Evolutionary conservation across 2,113 vertebrate genomes (phyloP).

Genomic region (Fregetta grallaria): DNA sequence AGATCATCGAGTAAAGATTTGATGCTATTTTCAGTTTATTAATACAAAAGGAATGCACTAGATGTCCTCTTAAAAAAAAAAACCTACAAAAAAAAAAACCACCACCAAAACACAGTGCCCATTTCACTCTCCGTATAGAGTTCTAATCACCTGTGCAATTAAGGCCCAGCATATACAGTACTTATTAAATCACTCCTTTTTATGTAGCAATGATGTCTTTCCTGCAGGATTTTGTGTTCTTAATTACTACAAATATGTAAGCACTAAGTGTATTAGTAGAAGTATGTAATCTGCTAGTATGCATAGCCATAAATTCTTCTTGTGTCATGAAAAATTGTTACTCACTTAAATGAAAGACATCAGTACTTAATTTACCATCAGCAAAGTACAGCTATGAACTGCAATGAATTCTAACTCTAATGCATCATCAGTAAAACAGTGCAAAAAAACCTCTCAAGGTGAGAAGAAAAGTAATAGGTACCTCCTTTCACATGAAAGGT

Average conservation of each 20-base stretch:
- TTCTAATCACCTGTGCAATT: neutral
- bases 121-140: neutral
- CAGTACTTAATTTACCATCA: neutral
- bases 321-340: neutral
- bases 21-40: neutral
- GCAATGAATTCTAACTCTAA: neutral
- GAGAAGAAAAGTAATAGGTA: neutral
- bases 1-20: no score
- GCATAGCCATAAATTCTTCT: neutral
- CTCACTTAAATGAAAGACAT: neutral
- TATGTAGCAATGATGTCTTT: neutral
- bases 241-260: neutral
- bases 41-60: neutral
- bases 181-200: neutral
- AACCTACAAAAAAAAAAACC: no score
- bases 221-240: neutral
- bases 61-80: neutral
- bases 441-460: neutral
- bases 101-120: no score
- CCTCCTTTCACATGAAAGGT: neutral
- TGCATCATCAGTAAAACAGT: neutral
- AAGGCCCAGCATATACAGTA: neutral
- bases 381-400: neutral
- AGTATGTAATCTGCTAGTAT: neutral
- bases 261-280: neutral